Percentiles rank a stretch among this genome's conserved stretches.
Evolutionary conservation across 2,888 invertebrate genomes (phyloP).

Genomic region (Geotrupes spiniger): DNA sequence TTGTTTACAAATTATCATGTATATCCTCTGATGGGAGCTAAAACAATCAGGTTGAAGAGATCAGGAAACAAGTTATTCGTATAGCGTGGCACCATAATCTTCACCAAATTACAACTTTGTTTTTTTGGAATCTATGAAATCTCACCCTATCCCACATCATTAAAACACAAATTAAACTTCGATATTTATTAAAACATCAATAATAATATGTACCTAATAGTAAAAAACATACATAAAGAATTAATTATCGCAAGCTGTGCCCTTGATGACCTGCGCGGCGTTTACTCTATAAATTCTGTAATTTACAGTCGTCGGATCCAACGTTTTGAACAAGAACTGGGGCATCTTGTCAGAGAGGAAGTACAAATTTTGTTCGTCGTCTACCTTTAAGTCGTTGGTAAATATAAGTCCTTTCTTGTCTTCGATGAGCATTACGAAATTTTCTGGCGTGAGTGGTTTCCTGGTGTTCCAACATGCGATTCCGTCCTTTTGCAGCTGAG

Average conservation of each 20-base stretch:
- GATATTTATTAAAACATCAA: too few relatives aligned
- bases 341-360: conserved; percentile 76
- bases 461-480: conserved; percentile 78
- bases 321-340: conserved; percentile 61
- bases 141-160: too few relatives aligned
- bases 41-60: too few relatives aligned
- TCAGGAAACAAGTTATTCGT: too few relatives aligned
- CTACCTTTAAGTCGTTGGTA: conserved; percentile 73
- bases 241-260: conserved; percentile 43
- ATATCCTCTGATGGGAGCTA: too few relatives aligned
- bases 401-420: conserved; percentile 70
- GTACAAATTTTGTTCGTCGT: conserved; percentile 63
- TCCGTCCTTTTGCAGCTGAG: conserved; percentile 74
- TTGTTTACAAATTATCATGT: too few relatives aligned
- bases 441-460: conserved; percentile 63
- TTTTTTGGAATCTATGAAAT: too few relatives aligned
- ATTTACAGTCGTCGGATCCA: conserved; percentile 68
- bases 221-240: too few relatives aligned
- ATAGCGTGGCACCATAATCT: too few relatives aligned
- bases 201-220: too few relatives aligned
- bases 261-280: conserved; percentile 48
- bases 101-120: too few relatives aligned
- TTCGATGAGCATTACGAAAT: conserved; percentile 64
- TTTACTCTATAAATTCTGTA: conserved; percentile 55
- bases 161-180: too few relatives aligned